Conservation (phyloP, 2,113 vertebrate species). For the Microtus pennsylvanicus region DNA sequence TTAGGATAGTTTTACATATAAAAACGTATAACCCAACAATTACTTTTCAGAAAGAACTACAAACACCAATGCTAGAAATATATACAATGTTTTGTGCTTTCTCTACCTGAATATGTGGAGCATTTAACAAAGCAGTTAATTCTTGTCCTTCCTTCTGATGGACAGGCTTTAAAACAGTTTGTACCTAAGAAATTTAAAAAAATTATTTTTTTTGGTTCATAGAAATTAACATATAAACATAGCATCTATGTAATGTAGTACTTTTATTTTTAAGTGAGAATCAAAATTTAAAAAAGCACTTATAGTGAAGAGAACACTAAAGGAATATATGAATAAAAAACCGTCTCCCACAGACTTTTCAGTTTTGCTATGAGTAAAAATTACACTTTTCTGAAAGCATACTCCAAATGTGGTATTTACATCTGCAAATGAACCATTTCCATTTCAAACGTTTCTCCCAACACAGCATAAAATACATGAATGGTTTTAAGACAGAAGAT, state of each 20-base stretch:
- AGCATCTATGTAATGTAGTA: background rate
- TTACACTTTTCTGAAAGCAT: background rate
- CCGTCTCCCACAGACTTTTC: background rate
- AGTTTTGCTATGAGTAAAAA: constrained; percentile 14
- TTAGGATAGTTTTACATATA: constrained; percentile 49
- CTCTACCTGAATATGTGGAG: constrained; percentile 94
- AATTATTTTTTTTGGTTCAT: background rate
- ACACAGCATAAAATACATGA: constrained; percentile 33
- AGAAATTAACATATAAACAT: constrained; percentile 13
- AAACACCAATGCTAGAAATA: background rate
- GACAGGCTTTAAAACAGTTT: constrained; percentile 92
- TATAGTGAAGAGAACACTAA: constrained; percentile 11
- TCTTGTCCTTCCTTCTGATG: constrained; percentile 94
- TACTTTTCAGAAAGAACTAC: background rate
- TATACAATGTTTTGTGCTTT: background rate
- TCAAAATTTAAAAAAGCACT: constrained; percentile 22
- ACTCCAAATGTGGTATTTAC: constrained; percentile 29
- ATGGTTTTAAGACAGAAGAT: background rate
- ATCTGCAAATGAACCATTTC: constrained; percentile 19
- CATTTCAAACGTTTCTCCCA: constrained; percentile 24
- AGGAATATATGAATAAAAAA: constrained; percentile 4
- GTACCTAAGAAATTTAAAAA: constrained; percentile 89
- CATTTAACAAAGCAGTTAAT: constrained; percentile 92
- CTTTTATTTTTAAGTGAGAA: background rate
- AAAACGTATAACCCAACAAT: constrained; percentile 49